These are phyloP conservation scores for Syngnathus floridae DNA, from an alignment of 2,113 vertebrate genomes.

Conservation along the genomic window DNA sequence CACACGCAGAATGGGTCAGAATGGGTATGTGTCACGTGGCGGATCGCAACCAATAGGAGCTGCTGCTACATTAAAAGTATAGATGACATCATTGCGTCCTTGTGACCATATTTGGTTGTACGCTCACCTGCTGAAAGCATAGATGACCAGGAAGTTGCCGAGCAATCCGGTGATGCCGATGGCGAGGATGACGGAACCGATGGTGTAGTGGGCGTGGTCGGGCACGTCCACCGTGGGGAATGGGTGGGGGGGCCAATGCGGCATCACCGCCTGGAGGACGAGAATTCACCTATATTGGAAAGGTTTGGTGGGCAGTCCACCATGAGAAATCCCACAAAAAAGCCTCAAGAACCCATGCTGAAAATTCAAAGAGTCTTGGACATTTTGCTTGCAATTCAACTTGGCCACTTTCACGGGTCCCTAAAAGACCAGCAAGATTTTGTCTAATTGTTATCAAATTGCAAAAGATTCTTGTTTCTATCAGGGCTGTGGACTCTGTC, in stretches of 20 bases:
- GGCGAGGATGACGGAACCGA: constrained; percentile 79
- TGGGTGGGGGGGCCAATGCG: constrained; percentile 27
- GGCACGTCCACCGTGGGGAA: constrained; percentile 85
- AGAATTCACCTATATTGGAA: background rate
- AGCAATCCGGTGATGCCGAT: constrained; percentile 85
- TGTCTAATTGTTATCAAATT: too few relatives aligned
- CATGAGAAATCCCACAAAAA: background rate
- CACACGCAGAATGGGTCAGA: background rate
- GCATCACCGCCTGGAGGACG: constrained; percentile 54
- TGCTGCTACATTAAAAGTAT: background rate
- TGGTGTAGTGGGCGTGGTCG: constrained; percentile 83
- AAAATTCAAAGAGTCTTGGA: background rate
- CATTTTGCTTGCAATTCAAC: background rate
- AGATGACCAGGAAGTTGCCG: constrained; percentile 88
- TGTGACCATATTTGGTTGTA: background rate
- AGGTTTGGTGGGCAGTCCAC: background rate
- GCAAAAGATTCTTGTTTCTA: too few relatives aligned
- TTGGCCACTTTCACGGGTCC: too few relatives aligned
- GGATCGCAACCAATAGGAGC: too few relatives aligned
- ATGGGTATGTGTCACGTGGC: background rate
- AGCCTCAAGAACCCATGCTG: background rate
- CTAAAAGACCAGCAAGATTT: too few relatives aligned
- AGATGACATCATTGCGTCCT: background rate
- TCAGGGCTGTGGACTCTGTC: too few relatives aligned
- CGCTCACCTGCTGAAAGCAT: constrained; percentile 77